A percentile compares a stretch with the other conserved stretches of the same genome.
phyloP scores from a whole-genome alignment of 1,140 invertebrate species.

The Drosophila kurseongensis region DNA sequence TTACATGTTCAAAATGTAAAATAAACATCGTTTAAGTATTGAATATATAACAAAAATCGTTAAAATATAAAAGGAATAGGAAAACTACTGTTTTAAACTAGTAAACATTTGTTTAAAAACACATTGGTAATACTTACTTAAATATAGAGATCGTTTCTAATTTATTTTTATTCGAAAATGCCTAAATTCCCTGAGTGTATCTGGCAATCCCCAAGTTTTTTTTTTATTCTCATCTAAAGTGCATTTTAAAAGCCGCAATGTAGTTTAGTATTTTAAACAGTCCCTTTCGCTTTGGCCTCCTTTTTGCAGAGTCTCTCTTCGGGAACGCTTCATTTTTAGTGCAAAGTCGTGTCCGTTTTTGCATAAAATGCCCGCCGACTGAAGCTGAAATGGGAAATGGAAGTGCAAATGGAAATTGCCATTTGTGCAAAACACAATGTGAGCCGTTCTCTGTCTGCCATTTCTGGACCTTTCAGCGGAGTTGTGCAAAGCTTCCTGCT shows the following conservation, averaged over 20 bases:
- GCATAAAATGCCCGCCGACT: constrained; percentile 57
- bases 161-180: too few relatives aligned
- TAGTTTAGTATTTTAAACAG: background rate
- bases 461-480: constrained; percentile 9
- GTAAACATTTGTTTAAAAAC: too few relatives aligned
- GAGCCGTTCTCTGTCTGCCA: constrained; percentile 12
- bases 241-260: constrained; percentile 13
- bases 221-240: background rate
- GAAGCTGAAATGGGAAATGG: constrained; percentile 28
- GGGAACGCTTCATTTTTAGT: constrained; percentile 45
- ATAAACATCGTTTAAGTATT: too few relatives aligned
- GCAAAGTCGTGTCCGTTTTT: constrained; percentile 75
- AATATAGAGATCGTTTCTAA: too few relatives aligned
- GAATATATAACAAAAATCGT: too few relatives aligned
- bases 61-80: too few relatives aligned
- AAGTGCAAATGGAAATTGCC: constrained; percentile 40
- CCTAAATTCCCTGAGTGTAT: background rate
- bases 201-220: background rate
- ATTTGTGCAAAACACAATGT: constrained; percentile 22
- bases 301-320: background rate
- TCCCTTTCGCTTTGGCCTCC: constrained; percentile 17
- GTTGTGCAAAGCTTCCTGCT: constrained; percentile 50
- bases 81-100: too few relatives aligned
- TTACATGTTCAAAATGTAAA: too few relatives aligned
- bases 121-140: too few relatives aligned